Evolutionary conservation across 2,797 vertebrate genomes (phyloP), one percentile per base, ranked within the genome.

Genomic region (Smutsia temminckii): DNA sequence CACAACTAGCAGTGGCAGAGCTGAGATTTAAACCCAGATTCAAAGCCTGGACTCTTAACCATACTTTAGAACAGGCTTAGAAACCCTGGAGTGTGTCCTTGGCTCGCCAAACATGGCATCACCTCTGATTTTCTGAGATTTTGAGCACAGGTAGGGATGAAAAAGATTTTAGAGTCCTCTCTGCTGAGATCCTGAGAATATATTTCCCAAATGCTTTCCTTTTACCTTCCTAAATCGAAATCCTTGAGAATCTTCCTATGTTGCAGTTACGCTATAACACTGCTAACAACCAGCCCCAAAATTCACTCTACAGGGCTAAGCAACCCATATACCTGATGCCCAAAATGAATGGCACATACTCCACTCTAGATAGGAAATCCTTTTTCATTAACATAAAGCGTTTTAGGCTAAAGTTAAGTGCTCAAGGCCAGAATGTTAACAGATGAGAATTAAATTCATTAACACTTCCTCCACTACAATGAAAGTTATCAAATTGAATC

Each of bases 401-500:
- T 9, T 83, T 85, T 91, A 55, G 83, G n/a, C 55, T 71, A 72
- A 89, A n/a, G n/a, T n/a, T n/a, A n/a, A n/a, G n/a, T 81, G 27
- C 32, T 57, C 40, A 63, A 49, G 13, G 46, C 27, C 84, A 92
- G 64, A 85, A 93, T 93, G 37, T 93, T 88, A 91, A 79, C 9
- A 77, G 27, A 85, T n/a, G 21, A 69, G n/a, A 95, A 93, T 91
- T 74, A 90, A 72, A 63, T 63, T 86, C 29, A 85, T 51, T 77
- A 75, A 25, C 27, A 89, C 32, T 75, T 89, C 53, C 42, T 72
- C n/a, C 13, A 78, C 53, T 77, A 74, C 20, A 74, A 29, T 14
- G 12, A 64, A 93, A 89, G 53, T 63, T 86, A 93, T 66, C 53
- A 81, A 81, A 64, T 53, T 84, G 72, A 93, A 88, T 85, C 80